phyloP scores from a whole-genome alignment of 2,113 vertebrate species.

The Phaetusa simplex region DNA sequence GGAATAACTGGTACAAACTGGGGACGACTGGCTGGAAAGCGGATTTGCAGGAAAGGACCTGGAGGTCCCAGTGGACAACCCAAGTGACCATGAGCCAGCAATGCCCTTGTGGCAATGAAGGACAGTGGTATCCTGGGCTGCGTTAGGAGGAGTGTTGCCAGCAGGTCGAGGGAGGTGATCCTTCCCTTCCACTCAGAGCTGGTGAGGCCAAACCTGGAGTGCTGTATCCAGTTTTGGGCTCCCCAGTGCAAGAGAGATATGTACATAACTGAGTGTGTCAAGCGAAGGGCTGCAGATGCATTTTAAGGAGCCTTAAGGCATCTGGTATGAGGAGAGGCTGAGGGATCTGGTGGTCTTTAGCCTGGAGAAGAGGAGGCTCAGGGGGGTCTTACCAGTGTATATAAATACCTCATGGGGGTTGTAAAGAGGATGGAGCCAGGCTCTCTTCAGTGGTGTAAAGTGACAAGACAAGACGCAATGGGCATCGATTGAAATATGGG shows the following conservation, averaged over 20 bases:
- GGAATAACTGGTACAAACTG: not conserved
- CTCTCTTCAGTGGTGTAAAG: not conserved
- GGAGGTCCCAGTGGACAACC: not conserved
- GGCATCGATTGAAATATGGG: not conserved
- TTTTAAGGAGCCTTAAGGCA: not conserved
- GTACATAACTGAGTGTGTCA: rapidly evolving
- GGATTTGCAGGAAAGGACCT: not conserved
- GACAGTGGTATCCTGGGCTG: not conserved
- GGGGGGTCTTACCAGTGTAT: not conserved
- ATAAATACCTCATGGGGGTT: not conserved
- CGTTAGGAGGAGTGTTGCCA: not conserved
- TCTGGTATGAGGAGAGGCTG: not conserved
- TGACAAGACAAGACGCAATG: not conserved
- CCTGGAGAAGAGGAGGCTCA: not conserved
- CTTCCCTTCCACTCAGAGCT: not conserved
- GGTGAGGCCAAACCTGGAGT: not conserved
- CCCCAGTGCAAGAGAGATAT: rapidly evolving
- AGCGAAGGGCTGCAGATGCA: not conserved
- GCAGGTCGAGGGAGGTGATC: not conserved
- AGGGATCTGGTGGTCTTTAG: not conserved
- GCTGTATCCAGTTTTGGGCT: not conserved
- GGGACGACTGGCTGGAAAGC: not conserved
- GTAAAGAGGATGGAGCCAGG: not conserved
- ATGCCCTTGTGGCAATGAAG: not conserved
- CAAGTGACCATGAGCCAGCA: not conserved